Conservation (phyloP, 2,888 invertebrate genomes). For the Lepidocyrtinus sp. region DNA sequence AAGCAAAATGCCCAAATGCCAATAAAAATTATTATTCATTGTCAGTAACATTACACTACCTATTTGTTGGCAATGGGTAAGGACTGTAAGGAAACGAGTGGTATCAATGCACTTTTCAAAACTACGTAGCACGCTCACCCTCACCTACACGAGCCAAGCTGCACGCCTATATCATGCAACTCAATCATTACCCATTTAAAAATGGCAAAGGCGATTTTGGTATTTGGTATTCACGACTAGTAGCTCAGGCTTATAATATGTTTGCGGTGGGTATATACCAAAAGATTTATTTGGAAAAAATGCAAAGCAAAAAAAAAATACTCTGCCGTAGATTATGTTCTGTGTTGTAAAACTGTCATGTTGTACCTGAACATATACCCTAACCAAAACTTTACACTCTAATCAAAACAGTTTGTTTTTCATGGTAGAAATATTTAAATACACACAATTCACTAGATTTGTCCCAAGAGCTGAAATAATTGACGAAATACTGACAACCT, state of each 20-base stretch:
- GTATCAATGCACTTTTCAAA: not conserved
- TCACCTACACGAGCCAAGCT: conserved; percentile 15
- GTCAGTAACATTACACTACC: conserved; percentile 15
- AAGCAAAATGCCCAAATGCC: conserved; percentile 29
- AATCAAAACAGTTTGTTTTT: not conserved
- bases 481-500: not conserved
- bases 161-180: conserved; percentile 36
- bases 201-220: conserved; percentile 6
- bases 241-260: not conserved
- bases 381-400: too few species aligned
- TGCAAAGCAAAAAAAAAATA: conserved; percentile 29
- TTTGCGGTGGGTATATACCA: not conserved
- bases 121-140: not conserved
- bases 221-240: not conserved
- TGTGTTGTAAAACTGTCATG: not conserved
- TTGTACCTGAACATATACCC: too few species aligned
- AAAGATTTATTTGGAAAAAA: conserved; percentile 19
- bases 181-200: conserved; percentile 30
- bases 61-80: not conserved
- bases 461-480: too few species aligned
- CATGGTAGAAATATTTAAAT: not conserved
- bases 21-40: conserved; percentile 39
- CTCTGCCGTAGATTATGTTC: not conserved
- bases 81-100: not conserved
- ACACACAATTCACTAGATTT: not conserved